Base-by-base conservation (phyloP, 2,888 invertebrate species). In the Helicoverpa assulta region DNA sequence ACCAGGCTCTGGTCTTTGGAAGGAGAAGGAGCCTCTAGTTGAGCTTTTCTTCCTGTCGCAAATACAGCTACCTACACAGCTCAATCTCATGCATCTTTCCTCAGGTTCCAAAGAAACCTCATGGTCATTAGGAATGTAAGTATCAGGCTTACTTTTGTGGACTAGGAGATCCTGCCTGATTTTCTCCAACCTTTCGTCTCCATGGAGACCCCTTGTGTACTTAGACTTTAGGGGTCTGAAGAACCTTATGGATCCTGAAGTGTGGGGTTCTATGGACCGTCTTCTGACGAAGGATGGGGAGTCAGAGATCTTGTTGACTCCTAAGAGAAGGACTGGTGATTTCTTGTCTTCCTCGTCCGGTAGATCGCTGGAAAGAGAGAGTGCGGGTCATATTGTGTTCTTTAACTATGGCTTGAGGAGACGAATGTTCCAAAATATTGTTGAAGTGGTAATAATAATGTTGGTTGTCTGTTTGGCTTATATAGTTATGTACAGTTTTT, bases 291-390 rank as follows among this genome's bases (percentile, higher is more conserved):
- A 92, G 0, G 83, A 85, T 37, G 96, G 95, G 0, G 95, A 95
- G 73, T 95, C 95, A 5, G 93, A 91, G 83, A 93, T 96, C 88
- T 96, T 96, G 90, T 96, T 96, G 73, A 97, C 96, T 73, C 96
- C 96, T 87, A 97, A 90, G 61, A 97, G 96, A 71, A 97, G 94
- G 60, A 97, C 97, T 12, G 96, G 95, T 62, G 96, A 96, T 78
- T 96, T 96, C 86, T 96, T 96, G 83, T 96, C 96, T 84, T 96
- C 96, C 85, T 95, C 94, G 88, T 97, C 96, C 33, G 97, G 97
- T 69, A 97, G 94, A 85, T 97, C 97, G 88, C 97, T 97, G 96
- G 58, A 94, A 95, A 86, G 76, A 87, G 74, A 85, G 37, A 72
- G 73, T 70, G 69, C 59, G 33, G 56, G 67, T 85, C 70, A 80